Evolutionary conservation across 2,888 invertebrate species (phyloP).

Genomic region (Caenorhabditis afra): DNA sequence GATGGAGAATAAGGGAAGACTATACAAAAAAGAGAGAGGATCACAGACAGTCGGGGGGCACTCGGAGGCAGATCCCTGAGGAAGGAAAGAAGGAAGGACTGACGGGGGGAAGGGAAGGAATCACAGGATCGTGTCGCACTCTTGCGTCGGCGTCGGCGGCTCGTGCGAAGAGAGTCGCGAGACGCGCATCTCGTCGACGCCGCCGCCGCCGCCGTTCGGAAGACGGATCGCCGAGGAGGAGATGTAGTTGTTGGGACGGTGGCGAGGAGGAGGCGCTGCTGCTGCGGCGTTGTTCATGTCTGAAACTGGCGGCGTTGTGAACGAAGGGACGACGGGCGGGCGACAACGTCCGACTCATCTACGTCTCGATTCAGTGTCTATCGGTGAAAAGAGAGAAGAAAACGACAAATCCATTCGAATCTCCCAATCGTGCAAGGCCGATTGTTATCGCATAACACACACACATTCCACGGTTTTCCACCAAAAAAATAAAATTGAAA

Average conservation of each 20-base stretch:
- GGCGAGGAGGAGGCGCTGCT: slow-evolving; percentile 31
- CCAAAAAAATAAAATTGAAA: slow-evolving; percentile 6
- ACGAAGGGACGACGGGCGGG: neutral
- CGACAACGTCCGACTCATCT: too few species aligned
- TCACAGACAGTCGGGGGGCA: slow-evolving; percentile 7
- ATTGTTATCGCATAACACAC: slow-evolving; percentile 58
- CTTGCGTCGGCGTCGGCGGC: slow-evolving; percentile 62
- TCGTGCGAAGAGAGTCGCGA: slow-evolving; percentile 68
- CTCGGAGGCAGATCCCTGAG: slow-evolving; percentile 31
- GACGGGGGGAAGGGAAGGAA: slow-evolving; percentile 6
- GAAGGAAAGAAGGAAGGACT: slow-evolving; percentile 15
- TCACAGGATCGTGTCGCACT: slow-evolving; percentile 66
- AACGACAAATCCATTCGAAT: slow-evolving; percentile 16
- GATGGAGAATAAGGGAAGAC: neutral
- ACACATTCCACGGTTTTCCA: slow-evolving; percentile 49
- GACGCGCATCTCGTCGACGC: slow-evolving; percentile 69
- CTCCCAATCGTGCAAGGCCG: slow-evolving; percentile 53
- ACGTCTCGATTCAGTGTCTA: neutral
- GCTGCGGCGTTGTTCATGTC: slow-evolving; percentile 15
- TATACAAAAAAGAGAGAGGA: slow-evolving; percentile 7
- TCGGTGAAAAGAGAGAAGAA: slow-evolving; percentile 4
- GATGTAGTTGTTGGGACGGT: slow-evolving; percentile 56
- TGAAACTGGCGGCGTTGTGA: neutral
- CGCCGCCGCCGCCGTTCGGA: slow-evolving; percentile 66
- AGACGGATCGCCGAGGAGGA: slow-evolving; percentile 59